Percentiles rank a stretch among this genome's conserved stretches.
phyloP scores from a whole-genome alignment of 2,888 invertebrate species.

The Leucophenga maculata region DNA sequence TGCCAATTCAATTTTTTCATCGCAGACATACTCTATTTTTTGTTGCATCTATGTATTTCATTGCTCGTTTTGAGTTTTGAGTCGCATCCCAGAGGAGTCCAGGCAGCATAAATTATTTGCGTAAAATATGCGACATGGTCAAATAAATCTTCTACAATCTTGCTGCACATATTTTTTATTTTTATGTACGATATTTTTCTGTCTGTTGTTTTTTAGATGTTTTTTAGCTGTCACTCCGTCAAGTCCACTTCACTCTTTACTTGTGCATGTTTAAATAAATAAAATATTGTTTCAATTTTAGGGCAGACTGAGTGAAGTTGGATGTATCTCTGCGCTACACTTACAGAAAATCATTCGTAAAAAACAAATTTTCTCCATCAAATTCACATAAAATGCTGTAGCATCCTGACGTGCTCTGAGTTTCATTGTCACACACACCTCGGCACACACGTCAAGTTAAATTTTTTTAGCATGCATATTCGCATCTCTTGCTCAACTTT shows the following conservation, averaged over 20 bases:
- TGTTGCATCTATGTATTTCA: background rate
- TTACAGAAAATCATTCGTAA: background rate
- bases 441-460: conserved; percentile 21
- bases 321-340: background rate
- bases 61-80: conserved; percentile 16
- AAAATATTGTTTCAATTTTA: conserved; percentile 31
- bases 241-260: conserved; percentile 23
- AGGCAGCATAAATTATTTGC: conserved; percentile 69
- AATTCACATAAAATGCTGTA: conserved; percentile 39
- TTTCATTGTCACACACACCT: background rate
- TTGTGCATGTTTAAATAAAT: conserved; percentile 38
- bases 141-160: conserved; percentile 70
- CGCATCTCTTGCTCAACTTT: conserved; percentile 13
- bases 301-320: background rate
- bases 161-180: conserved; percentile 33
- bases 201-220: background rate
- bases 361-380: conserved; percentile 30
- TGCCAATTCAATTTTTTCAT: conserved; percentile 40
- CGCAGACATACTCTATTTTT: background rate
- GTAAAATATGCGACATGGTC: conserved; percentile 62
- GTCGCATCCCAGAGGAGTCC: conserved; percentile 32
- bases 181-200: background rate
- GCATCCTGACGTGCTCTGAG: conserved; percentile 30
- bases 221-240: conserved; percentile 19
- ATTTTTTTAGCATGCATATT: conserved; percentile 36